A percentile compares a stretch with the other conserved stretches of the same genome.
phyloP scores from a whole-genome alignment of 2,888 invertebrate species.

The Agrochola circellaris region DNA sequence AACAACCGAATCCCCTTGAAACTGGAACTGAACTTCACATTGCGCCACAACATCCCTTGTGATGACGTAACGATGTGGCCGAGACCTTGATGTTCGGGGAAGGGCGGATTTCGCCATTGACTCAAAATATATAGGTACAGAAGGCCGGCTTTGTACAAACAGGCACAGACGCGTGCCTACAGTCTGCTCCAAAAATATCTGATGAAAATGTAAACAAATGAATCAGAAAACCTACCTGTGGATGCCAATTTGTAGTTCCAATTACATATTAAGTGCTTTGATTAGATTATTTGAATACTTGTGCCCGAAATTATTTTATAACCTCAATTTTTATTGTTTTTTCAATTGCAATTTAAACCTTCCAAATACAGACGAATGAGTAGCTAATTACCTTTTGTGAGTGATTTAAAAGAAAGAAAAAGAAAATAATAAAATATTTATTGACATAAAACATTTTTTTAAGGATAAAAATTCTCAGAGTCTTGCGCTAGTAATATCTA shows the following conservation, averaged over 20 bases:
- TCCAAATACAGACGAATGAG: too few relatives aligned
- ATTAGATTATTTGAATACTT: not conserved
- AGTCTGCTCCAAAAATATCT: too few relatives aligned
- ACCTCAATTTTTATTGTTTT: too few relatives aligned
- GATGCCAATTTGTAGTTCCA: not conserved
- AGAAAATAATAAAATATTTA: too few relatives aligned
- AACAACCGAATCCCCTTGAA: conserved; percentile 22
- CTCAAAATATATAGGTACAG: not conserved
- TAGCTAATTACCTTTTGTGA: too few relatives aligned
- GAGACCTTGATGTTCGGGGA: conserved; percentile 71
- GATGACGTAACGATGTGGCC: conserved; percentile 76
- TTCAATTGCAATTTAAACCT: too few relatives aligned
- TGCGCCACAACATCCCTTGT: conserved; percentile 54
- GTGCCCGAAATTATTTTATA: too few relatives aligned
- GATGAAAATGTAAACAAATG: not conserved
- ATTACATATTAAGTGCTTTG: not conserved
- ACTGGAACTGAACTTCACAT: conserved; percentile 30
- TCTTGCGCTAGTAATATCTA: too few relatives aligned
- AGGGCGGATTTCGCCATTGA: conserved; percentile 65
- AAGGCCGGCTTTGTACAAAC: not conserved
- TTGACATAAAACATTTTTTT: too few relatives aligned
- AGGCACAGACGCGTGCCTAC: too few relatives aligned
- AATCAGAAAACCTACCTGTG: not conserved
- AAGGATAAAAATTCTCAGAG: too few relatives aligned
- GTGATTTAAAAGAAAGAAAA: too few relatives aligned